A percentile compares a stretch with the other conserved stretches of the same genome.
Evolutionary conservation across 2,888 invertebrate species (phyloP).

Genomic region (Listrodromus nycthemerus): DNA sequence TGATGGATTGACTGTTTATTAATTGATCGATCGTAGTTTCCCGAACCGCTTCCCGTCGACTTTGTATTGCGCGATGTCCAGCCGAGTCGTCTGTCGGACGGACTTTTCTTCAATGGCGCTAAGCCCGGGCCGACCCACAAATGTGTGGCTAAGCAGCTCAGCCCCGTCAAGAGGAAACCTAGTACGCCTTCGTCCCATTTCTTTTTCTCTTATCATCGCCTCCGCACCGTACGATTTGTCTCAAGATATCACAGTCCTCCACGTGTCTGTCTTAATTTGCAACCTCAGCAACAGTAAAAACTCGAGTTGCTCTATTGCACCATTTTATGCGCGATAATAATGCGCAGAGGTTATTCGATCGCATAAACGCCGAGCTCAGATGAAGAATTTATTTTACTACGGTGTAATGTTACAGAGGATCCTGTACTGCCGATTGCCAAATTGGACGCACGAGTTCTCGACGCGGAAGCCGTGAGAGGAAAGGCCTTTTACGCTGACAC

Average conservation of each 20-base stretch:
- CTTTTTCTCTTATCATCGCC: slow-evolving; percentile 16
- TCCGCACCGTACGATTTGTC: background rate
- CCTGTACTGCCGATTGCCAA: slow-evolving; percentile 60
- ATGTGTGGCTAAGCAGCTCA: slow-evolving; percentile 62
- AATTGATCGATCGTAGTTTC: slow-evolving; percentile 58
- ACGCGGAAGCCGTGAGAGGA: slow-evolving; percentile 69
- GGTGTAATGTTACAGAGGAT: slow-evolving; percentile 64
- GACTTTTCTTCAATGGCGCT: slow-evolving; percentile 52
- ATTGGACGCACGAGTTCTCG: slow-evolving; percentile 78
- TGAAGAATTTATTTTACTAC: slow-evolving; percentile 59
- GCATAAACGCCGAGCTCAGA: slow-evolving; percentile 28
- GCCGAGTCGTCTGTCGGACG: slow-evolving; percentile 15
- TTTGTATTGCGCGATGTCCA: slow-evolving; percentile 58
- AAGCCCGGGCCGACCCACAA: slow-evolving; percentile 31
- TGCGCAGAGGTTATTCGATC: slow-evolving; percentile 15
- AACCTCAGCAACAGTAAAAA: background rate
- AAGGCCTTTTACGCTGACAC: slow-evolving; percentile 47
- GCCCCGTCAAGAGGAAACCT: slow-evolving; percentile 56
- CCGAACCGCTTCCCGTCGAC: slow-evolving; percentile 65
- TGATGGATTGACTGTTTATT: background rate
- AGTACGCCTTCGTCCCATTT: slow-evolving; percentile 26
- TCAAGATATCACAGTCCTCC: background rate
- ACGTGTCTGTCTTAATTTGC: background rate
- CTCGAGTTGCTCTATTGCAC: no score
- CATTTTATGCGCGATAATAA: background rate